Base-by-base conservation (phyloP, 2,888 invertebrate genomes). In the Liodrosophila aerea region DNA sequence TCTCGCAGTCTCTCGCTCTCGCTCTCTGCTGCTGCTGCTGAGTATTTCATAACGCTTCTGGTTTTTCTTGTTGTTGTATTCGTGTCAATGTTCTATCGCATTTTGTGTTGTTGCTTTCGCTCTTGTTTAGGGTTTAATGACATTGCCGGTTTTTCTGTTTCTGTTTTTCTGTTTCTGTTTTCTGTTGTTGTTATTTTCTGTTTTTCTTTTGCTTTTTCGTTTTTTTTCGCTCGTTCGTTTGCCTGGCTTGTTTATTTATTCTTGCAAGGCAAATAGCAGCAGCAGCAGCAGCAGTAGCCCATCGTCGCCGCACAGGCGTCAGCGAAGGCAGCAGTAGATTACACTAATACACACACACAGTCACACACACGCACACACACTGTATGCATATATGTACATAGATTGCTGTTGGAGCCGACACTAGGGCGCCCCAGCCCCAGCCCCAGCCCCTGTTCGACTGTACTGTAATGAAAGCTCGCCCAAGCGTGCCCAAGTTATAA, bases 121-220 rank as follows among this genome's bases (percentile, higher is more conserved):
- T 77, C 76, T 85, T 77, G 76, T 85, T 85, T 80, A 87, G 85
- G 85, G 86, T 86, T 86, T 86, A 86, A 87, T 86, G 86, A 86
- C 86, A 83, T 86, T 85, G 85, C 85, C 80, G 73, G 73, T 73
- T 75, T 22, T 82, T 78, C 78, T 59, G 53, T 63, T 27, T 50
- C 54, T 57, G 66, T 51, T 56, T 60, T 59, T 58, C 52, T 57
- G 37, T 39, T 15, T 37, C 36, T 36, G 15, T 51, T 56, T 66
- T 45, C 33, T 64, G 60, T 59, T 58, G 60, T 59, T 58, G 22
- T 22, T 22, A 22, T 22, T 67, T 73, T 15, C 49, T 39, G 46
- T 22, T 39, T n/a, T 39, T 39, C 37, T 9, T 51, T 40, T 29
- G 22, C 31, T 30, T 8, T 47, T 58, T 62, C 52, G 60, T 66